Conservation (phyloP, 1,140 invertebrate genomes). For the Capitella teleta region DNA sequence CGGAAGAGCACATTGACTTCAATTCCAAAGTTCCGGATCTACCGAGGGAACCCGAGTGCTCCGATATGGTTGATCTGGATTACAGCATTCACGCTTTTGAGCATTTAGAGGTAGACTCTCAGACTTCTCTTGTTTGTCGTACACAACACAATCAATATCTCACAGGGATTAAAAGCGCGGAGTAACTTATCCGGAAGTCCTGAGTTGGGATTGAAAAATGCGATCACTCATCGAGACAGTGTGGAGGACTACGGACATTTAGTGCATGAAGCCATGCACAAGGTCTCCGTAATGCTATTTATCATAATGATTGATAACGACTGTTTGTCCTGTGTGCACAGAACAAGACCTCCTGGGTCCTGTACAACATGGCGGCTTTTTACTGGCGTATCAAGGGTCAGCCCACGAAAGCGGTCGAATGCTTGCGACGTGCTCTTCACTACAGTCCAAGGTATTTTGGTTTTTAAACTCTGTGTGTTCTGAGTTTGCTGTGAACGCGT, state of each 20-base stretch:
- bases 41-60: constrained; percentile 53
- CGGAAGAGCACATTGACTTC: constrained; percentile 34
- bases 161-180: constrained; percentile 49
- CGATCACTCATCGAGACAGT: constrained; percentile 52
- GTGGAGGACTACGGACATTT: constrained; percentile 56
- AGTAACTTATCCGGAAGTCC: constrained; percentile 52
- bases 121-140: no score
- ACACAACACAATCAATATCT: no score
- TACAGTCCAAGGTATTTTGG: constrained; percentile 58
- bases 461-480: not conserved
- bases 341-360: constrained; percentile 69
- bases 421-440: constrained; percentile 63
- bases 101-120: constrained; percentile 62
- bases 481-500: no score
- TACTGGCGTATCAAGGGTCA: constrained; percentile 75
- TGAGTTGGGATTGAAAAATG: constrained; percentile 55
- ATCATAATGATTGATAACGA: not conserved
- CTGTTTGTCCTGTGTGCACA: constrained; percentile 19
- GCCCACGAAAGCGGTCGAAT: constrained; percentile 66
- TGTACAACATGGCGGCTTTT: constrained; percentile 70
- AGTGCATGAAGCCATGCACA: constrained; percentile 46
- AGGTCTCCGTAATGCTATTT: not conserved
- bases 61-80: constrained; percentile 51
- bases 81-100: constrained; percentile 71
- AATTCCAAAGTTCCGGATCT: constrained; percentile 16